Percentiles rank a stretch among this genome's conserved stretches.
phyloP scores from a whole-genome alignment of 2,888 invertebrate genomes.

The Eulithis testata region DNA sequence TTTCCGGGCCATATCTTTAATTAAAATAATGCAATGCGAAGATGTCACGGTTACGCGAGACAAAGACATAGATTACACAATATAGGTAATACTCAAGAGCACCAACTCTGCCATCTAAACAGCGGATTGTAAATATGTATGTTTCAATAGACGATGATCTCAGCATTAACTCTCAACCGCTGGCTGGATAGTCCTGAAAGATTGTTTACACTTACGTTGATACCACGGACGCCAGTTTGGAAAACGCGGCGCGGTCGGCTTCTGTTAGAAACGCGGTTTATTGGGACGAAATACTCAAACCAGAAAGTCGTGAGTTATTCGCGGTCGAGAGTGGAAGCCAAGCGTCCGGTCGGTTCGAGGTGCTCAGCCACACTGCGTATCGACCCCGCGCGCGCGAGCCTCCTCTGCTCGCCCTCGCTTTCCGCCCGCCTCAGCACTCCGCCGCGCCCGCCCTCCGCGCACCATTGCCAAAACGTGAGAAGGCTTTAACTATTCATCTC shows the following conservation, averaged over 20 bases:
- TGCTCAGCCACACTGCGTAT: slow-evolving; percentile 71
- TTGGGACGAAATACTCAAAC: slow-evolving; percentile 20
- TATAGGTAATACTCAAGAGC: slow-evolving; percentile 2
- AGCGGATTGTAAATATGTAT: slow-evolving; percentile 21
- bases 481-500: slow-evolving; percentile 75
- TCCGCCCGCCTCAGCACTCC: slow-evolving; percentile 58
- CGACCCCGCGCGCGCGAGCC: slow-evolving; percentile 70
- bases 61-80: slow-evolving; percentile 5
- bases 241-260: slow-evolving; percentile 32
- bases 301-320: slow-evolving; percentile 43
- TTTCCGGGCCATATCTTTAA: not conserved
- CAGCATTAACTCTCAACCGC: slow-evolving; percentile 9
- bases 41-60: slow-evolving; percentile 2
- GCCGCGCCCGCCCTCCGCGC: slow-evolving; percentile 69
- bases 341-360: slow-evolving; percentile 57
- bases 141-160: slow-evolving; percentile 26
- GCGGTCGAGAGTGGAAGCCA: slow-evolving; percentile 47
- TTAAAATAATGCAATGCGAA: not conserved
- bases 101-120: slow-evolving; percentile 12
- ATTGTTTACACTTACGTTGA: slow-evolving; percentile 23
- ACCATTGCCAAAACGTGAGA: slow-evolving; percentile 72
- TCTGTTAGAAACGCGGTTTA: slow-evolving; percentile 27
- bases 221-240: slow-evolving; percentile 31
- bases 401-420: slow-evolving; percentile 44
- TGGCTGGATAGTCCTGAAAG: slow-evolving; percentile 18